These are phyloP conservation scores for Carcharodon carcharias DNA, from an alignment of 2,797 vertebrate species.

Conservation along the genomic window DNA sequence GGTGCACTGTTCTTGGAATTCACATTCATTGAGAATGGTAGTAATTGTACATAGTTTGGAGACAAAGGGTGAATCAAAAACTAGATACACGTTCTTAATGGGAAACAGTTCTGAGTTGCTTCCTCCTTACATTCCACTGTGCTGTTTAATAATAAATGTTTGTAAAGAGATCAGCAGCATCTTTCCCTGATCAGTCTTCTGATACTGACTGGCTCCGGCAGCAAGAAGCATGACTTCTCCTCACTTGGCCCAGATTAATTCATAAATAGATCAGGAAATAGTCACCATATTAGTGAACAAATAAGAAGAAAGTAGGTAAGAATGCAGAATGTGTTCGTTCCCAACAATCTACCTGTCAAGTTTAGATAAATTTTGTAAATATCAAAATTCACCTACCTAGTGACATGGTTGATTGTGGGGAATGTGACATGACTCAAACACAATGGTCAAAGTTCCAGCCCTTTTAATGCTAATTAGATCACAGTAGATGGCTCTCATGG, in stretches of 20 bases:
- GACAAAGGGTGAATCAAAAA: neutral
- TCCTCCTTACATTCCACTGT: neutral
- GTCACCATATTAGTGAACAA: neutral
- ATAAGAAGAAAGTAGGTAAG: neutral
- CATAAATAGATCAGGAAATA: neutral
- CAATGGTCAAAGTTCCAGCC: neutral
- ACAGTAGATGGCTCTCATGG: neutral
- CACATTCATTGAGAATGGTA: neutral
- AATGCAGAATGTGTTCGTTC: neutral
- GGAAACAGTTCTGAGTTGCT: neutral
- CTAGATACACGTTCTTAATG: neutral
- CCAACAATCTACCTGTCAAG: neutral
- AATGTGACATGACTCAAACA: neutral
- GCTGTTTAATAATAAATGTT: neutral
- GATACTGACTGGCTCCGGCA: too few relatives aligned
- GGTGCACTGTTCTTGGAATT: neutral
- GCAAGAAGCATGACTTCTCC: too few relatives aligned
- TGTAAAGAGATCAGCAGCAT: neutral
- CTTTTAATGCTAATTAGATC: neutral
- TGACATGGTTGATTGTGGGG: neutral
- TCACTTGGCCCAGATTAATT: too few relatives aligned
- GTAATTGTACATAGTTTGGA: neutral
- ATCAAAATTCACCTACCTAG: neutral
- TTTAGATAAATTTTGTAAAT: neutral
- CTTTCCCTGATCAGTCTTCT: too few relatives aligned